Evolutionary conservation across 2,888 invertebrate species (phyloP), one percentile per base, ranked within the genome.

Genomic region (Scaptomyza caliginosa): DNA sequence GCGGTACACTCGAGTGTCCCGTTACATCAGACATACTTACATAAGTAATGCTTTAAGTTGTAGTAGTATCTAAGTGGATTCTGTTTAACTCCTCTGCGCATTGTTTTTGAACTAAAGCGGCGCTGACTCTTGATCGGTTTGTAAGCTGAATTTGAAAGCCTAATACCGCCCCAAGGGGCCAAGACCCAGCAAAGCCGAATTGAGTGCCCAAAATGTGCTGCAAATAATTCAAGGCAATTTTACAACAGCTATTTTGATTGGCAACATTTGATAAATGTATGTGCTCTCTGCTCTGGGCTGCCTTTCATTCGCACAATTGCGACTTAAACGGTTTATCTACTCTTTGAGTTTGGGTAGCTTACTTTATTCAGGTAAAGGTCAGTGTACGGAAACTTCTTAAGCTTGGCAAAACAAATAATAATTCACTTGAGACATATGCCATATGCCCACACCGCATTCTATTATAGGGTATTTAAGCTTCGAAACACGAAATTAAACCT

Each of bases 231-330:
- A 68, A 73, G 64, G 67, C 67, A 66, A 72, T 67, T 80, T 74
- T 66, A 54, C 34, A 51, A 54, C 34, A 51, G 72, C 77, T 66
- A 80, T 80, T 70, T 81, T 70, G 84, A 80, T 81, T 77, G 78
- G 74, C 65, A 67, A 66, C 66, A 45, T 75, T 83, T 81, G 84
- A 81, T 81, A 80, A 75, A 83, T 83, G 74, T 42, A n/a, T n/a
- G 59, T 34, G 21, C 38, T 24, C 24, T 21, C 10, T 28, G 60
- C 75, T 66, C 16, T 45, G 48, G 58, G 70, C 73, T 49, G 52
- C 43, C 56, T 70, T 62, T 45, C 60, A 24, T 32, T 65, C 42
- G 43, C 13, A 16, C n/a, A 39, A 69, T 40, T 50, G 56, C 49
- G 40, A 11, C 57, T 50, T 45, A 57, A 69, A 11, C 57, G 50